Conservation (phyloP, 2,888 invertebrate genomes). For the Eulithis prunata region DNA sequence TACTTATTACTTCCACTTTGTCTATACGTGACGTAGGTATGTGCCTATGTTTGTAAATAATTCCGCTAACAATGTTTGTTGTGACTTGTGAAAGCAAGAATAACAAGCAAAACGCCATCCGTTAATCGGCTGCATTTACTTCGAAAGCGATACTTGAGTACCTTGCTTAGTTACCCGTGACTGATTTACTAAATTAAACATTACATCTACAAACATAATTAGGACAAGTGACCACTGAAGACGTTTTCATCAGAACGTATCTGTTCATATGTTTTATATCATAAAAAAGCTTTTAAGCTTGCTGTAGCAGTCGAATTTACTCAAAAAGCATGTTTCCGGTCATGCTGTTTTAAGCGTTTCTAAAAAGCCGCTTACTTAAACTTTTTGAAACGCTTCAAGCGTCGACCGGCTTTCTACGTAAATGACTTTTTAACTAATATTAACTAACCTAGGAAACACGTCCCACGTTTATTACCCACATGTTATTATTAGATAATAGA, state of each 20-base stretch:
- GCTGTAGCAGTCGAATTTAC: too few relatives aligned
- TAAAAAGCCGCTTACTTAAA: too few relatives aligned
- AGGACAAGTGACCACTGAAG: too few relatives aligned
- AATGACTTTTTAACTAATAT: constrained; percentile 29
- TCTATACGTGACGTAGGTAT: constrained; percentile 31
- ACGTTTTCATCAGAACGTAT: too few relatives aligned
- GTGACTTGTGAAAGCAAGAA: constrained; percentile 52
- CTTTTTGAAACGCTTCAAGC: not conserved
- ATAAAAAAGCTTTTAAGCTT: too few relatives aligned
- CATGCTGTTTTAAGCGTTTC: too few relatives aligned
- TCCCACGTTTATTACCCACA: constrained; percentile 37
- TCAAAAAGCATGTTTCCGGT: too few relatives aligned
- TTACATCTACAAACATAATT: too few relatives aligned
- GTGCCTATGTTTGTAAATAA: constrained; percentile 51
- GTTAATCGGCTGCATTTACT: constrained; percentile 32
- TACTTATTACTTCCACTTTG: constrained; percentile 45
- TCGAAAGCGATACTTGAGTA: not conserved
- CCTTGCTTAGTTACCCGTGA: not conserved
- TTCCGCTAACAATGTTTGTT: constrained; percentile 46
- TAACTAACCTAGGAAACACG: constrained; percentile 39
- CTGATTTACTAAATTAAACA: too few relatives aligned
- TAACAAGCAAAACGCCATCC: constrained; percentile 42
- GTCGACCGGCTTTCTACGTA: constrained; percentile 9
- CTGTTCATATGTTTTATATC: too few relatives aligned
- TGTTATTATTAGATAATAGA: constrained; percentile 41